These are phyloP conservation scores for Tetragonisca angustula DNA, from an alignment of 2,888 invertebrate species.

Conservation along the genomic window DNA sequence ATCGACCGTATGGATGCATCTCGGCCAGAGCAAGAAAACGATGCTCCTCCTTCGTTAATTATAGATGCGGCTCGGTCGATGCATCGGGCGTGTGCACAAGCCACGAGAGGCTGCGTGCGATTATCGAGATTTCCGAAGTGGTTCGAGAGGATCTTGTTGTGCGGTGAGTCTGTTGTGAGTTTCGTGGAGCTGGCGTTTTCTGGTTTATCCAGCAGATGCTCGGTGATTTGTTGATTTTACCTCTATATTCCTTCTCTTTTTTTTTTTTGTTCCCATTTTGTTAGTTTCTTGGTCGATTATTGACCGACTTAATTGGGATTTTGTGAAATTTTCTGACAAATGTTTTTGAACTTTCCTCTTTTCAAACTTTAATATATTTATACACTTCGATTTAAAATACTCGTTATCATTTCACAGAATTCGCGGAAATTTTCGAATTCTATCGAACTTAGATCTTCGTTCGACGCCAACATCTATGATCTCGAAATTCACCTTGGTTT, in stretches of 20 bases:
- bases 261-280: not conserved
- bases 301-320: not conserved
- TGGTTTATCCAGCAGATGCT: not conserved
- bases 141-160: not conserved
- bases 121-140: constrained; percentile 19
- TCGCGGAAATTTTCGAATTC: no score
- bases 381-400: no score
- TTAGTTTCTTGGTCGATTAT: not conserved
- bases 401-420: no score
- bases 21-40: constrained; percentile 25
- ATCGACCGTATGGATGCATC: constrained; percentile 19
- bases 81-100: not conserved
- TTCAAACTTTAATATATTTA: not conserved
- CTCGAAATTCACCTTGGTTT: no score
- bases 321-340: not conserved
- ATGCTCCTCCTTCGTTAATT: constrained; percentile 50
- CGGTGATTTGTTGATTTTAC: not conserved
- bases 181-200: not conserved
- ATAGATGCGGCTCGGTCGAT: constrained; percentile 32
- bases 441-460: no score
- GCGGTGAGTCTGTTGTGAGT: not conserved
- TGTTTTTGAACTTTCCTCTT: not conserved
- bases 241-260: not conserved
- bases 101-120: constrained; percentile 10
- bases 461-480: no score